Percentiles rank a stretch among this genome's conserved stretches.
phyloP scores from a whole-genome alignment of 2,797 vertebrate species.

The Glossophaga mutica region DNA sequence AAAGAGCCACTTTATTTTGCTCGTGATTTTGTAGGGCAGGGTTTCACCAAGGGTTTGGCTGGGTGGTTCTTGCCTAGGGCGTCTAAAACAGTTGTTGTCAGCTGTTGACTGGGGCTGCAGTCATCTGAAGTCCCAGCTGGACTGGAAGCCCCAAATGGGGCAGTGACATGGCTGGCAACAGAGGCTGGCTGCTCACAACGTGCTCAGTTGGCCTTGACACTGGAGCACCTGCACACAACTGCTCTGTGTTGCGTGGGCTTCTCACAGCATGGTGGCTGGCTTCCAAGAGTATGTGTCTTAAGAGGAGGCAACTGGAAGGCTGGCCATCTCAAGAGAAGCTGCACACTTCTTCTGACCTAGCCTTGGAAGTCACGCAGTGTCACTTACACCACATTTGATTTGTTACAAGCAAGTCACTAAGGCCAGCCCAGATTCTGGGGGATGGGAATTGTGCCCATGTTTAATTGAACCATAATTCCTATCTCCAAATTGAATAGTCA shows the following conservation, averaged over 20 bases:
- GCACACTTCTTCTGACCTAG: background rate
- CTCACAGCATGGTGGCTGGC: background rate
- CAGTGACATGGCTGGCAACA: background rate
- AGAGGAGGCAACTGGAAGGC: background rate
- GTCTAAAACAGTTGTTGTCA: background rate
- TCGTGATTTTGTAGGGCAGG: conserved; percentile 4
- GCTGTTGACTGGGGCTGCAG: background rate
- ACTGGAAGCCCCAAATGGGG: background rate
- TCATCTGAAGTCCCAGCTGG: background rate
- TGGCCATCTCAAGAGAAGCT: background rate
- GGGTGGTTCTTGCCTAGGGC: background rate
- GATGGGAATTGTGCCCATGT: background rate
- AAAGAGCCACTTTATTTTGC: conserved; percentile 13
- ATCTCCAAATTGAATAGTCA: background rate
- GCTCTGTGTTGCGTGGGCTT: background rate
- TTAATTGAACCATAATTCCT: background rate
- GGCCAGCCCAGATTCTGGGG: background rate
- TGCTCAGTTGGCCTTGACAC: background rate
- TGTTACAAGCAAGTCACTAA: background rate
- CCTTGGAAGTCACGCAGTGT: background rate
- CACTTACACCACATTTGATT: background rate
- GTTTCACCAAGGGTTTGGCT: background rate
- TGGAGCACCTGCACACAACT: background rate
- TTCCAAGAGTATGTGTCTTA: background rate
- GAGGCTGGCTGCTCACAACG: background rate